Evolutionary conservation across 2,888 invertebrate genomes (phyloP).

Genomic region (Neoitamus cyanurus): DNA sequence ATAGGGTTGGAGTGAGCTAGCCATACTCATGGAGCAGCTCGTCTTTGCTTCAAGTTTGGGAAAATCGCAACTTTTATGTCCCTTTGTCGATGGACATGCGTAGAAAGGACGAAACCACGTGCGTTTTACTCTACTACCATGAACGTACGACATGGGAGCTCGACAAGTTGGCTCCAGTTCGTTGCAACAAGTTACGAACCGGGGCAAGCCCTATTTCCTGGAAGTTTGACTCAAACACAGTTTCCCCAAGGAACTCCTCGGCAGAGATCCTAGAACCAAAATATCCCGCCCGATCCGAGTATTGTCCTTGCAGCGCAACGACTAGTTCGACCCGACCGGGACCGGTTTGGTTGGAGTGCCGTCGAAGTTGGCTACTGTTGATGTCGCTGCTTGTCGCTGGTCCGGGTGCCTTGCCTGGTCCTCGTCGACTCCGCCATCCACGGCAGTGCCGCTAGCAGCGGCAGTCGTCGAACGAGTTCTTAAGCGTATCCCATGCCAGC

Average conservation of each 20-base stretch:
- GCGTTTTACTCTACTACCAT: background rate
- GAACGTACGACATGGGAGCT: background rate
- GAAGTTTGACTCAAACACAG: background rate
- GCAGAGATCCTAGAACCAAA: background rate
- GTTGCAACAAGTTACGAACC: constrained; percentile 6
- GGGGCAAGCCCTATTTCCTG: background rate
- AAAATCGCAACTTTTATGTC: background rate
- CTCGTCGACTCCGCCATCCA: background rate
- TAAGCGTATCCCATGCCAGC: constrained; percentile 25
- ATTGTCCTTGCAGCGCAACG: background rate
- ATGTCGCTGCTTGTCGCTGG: background rate
- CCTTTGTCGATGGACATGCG: background rate
- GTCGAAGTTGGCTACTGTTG: background rate
- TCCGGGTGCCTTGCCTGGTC: no score
- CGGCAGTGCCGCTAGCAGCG: background rate
- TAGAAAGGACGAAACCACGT: background rate
- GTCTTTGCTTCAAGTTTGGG: background rate
- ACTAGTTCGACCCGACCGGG: constrained; percentile 6
- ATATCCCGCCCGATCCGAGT: background rate
- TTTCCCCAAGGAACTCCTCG: background rate
- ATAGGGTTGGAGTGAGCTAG: background rate
- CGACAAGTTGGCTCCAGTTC: constrained; percentile 11
- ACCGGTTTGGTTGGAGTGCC: background rate
- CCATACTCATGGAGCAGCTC: background rate
- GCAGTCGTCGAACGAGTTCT: constrained; percentile 34